Base-by-base conservation (phyloP, 2,797 vertebrate genomes). In the Valencia hispanica region DNA sequence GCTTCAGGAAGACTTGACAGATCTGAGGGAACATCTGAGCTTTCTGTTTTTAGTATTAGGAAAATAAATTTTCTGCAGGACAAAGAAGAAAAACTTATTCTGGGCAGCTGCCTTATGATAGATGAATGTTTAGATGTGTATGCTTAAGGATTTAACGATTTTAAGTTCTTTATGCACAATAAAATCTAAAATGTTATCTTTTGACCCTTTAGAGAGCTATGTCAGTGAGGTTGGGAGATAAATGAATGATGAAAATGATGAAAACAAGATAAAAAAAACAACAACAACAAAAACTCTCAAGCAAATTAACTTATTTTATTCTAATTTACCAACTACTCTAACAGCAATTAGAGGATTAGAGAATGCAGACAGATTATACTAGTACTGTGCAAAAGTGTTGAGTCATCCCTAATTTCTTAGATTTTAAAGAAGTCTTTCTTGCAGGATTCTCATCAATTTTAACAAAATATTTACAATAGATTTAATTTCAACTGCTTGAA, bases 141-240 rank as follows among this genome's bases (percentile, higher is more conserved):
- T 51, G 50, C 50, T 22, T 51, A 2, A 22, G 20, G 7, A 22
- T 47, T 12, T 2, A 18, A 50, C 5, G 48, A 4, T 20, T 50
- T 70, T 14, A 73, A 51, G 5, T 41, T 70, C 45, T 53, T 53
- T 74, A 55, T 41, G 22, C 20, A 43, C 7, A 43, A 22, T 61
- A 43, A 53, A 66, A 47, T 55, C 27, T 32, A 30, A 27, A 57
- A 25, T 5, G 39, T 72, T 12, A 25, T n/a, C 20, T n/a, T n/a
- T n/a, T n/a, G n/a, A 20, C 68, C 17, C 15, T 25, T 47, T 51
- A 68, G 36, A 27, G 45, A 17, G 34, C 57, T 50, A 74, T 57
- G 72, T 66, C 50, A 74, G 32, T 70, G 18, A 32, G 48, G 25
- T 48, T 1, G 25, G 47, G 34, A 70, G 51, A 74, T 73, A 48